A percentile compares a stretch with the other conserved stretches of the same genome.
These are phyloP conservation scores for Prostheceraeus crozeri DNA, from an alignment of 2,888 invertebrate species.

Conservation along the genomic window DNA sequence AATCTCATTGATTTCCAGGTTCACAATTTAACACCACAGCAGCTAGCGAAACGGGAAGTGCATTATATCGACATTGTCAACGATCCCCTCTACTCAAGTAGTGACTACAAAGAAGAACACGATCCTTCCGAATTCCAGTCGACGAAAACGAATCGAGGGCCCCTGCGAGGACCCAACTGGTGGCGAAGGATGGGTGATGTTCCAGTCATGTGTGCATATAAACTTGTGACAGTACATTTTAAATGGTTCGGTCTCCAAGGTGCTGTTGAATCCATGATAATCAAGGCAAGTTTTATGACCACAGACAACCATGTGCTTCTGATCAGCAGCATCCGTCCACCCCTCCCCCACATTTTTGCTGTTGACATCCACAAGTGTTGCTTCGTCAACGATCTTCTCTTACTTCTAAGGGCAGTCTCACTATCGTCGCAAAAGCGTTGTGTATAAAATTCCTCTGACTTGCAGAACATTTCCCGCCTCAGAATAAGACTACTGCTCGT, in stretches of 20 bases:
- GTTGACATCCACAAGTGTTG: too few relatives aligned
- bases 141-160: conserved; percentile 83
- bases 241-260: conserved; percentile 93
- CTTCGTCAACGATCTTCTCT: too few relatives aligned
- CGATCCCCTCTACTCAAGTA: conserved; percentile 63
- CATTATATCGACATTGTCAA: conserved; percentile 90
- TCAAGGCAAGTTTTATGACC: conserved; percentile 65
- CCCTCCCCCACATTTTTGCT: too few relatives aligned
- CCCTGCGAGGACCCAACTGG: conserved; percentile 71
- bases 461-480: too few relatives aligned
- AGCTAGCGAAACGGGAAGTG: conserved; percentile 77
- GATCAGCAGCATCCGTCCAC: too few relatives aligned
- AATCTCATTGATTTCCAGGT: conserved; percentile 63
- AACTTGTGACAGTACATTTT: conserved; percentile 90
- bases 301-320: too few relatives aligned
- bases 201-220: conserved; percentile 96
- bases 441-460: too few relatives aligned
- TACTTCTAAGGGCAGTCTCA: too few relatives aligned
- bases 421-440: too few relatives aligned
- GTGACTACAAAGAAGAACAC: conserved; percentile 77
- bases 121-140: conserved; percentile 82
- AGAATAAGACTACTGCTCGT: too few relatives aligned
- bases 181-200: too few relatives aligned
- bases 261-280: conserved; percentile 84
- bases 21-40: conserved; percentile 79